Evolutionary conservation across 2,113 vertebrate species (phyloP), one percentile per base, ranked within the genome.

Genomic region (Aramus guarauna): DNA sequence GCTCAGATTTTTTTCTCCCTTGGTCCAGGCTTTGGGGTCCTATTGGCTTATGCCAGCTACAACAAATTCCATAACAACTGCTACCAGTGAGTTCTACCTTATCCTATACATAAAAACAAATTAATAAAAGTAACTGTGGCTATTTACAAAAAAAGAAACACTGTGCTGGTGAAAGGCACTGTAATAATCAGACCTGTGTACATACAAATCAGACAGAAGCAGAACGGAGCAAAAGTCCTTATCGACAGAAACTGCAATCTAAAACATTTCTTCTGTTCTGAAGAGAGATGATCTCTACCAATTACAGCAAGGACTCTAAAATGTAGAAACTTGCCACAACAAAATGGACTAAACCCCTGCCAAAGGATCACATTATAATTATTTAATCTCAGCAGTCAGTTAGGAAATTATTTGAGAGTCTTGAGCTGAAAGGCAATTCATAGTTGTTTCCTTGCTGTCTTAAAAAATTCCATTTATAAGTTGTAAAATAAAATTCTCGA

Each of bases 1-100:
- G 99, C 99, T 87, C 99, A 99, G 98, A 99, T 99, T 94, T 99
- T 99, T 97, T 99, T 99, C 98, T 99, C 99, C 15, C 98, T 99
- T 32, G 99, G 99, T 39, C 99, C 99, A 8, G 99, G 99, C 22
- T 99, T 99, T 66, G 99, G 99, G 4, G 99, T 99, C 32, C 98
- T 99, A 7, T 96, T 99, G 66, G 99, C 99, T 88, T 99, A 99
- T 36, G 99, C 99, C 74, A 99, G 99, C 97, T 99, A 99, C 98
- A 99, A 99, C 97, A 99, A 99, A 11, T 99, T 99, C 97, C 98
- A 99, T 97, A 99, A 99, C 98, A 99, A 99, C 98, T 99, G 99
- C 96, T 99, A 99, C 96, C 99, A 99, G 99, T 99, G 97, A 99
- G 98, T 98, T 92, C 90, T 87, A 41, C 45, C 58, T 92, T 84